Evolutionary conservation across 2,888 invertebrate species (phyloP).

Genomic region (Horisme vitalbata): DNA sequence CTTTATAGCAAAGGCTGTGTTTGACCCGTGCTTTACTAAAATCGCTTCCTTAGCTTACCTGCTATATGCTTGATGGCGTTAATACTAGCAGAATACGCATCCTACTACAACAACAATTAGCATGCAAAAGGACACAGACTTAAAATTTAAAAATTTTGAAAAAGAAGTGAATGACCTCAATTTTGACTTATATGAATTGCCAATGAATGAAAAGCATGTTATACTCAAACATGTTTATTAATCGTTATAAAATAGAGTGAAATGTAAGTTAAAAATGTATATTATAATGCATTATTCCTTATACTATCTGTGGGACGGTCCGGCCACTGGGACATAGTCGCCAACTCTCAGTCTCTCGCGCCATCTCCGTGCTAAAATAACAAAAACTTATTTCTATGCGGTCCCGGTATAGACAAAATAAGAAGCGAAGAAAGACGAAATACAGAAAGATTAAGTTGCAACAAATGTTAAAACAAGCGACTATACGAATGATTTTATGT

Average conservation of each 20-base stretch:
- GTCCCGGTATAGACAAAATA: constrained; percentile 1
- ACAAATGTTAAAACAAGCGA: constrained; percentile 34
- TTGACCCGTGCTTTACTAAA: too few relatives aligned
- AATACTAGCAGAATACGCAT: constrained; percentile 28
- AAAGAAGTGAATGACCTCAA: constrained; percentile 80
- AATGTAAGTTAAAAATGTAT: constrained; percentile 43
- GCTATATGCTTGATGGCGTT: not conserved
- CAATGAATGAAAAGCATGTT: constrained; percentile 79
- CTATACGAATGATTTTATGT: constrained; percentile 2
- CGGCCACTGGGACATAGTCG: constrained; percentile 73
- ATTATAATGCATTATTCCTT: constrained; percentile 54
- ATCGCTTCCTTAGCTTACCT: too few relatives aligned
- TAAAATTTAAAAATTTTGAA: constrained; percentile 42
- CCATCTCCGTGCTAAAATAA: constrained; percentile 74
- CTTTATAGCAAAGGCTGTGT: too few relatives aligned
- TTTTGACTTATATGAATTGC: constrained; percentile 56
- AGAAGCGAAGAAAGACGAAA: constrained; percentile 14
- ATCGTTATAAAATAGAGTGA: constrained; percentile 60
- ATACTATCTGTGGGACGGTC: constrained; percentile 79
- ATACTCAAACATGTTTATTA: constrained; percentile 67
- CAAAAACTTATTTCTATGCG: constrained; percentile 47
- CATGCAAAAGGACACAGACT: constrained; percentile 75
- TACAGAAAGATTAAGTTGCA: constrained; percentile 41
- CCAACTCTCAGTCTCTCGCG: constrained; percentile 76
- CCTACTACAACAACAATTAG: constrained; percentile 49